Percentiles rank a stretch among this genome's conserved stretches.
phyloP scores from a whole-genome alignment of 1,140 invertebrate species.

The Arion vulgaris region DNA sequence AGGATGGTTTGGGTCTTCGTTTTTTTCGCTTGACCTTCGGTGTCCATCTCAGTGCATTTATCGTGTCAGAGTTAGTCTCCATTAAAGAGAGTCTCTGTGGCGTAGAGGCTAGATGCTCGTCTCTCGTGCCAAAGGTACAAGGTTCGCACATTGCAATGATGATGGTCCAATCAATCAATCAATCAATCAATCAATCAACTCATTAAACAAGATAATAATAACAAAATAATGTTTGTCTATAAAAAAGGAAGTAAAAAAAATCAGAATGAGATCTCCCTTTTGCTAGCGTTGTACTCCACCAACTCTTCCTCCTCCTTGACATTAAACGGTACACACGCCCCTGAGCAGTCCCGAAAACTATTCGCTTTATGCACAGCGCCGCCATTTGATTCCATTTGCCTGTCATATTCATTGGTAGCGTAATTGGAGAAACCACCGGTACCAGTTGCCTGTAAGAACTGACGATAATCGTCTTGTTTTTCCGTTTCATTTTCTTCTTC shows the following conservation, averaged over 20 bases:
- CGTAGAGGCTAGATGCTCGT: too few relatives aligned
- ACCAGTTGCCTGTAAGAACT: background rate
- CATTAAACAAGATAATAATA: too few relatives aligned
- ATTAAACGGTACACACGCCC: background rate
- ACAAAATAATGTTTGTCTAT: background rate
- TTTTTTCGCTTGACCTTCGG: too few relatives aligned
- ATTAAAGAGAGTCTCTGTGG: too few relatives aligned
- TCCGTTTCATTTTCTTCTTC: background rate
- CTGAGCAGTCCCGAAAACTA: background rate
- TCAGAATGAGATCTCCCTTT: slow-evolving; percentile 19
- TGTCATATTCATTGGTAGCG: background rate
- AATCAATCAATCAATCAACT: too few relatives aligned
- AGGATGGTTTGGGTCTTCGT: too few relatives aligned
- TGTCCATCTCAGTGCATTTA: too few relatives aligned
- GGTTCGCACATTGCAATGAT: too few relatives aligned
- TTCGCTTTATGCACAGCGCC: background rate
- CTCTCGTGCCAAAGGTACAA: too few relatives aligned
- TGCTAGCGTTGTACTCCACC: background rate
- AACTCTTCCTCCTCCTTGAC: slow-evolving; percentile 9
- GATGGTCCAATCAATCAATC: too few relatives aligned
- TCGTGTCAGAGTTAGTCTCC: too few relatives aligned
- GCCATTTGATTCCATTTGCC: background rate
- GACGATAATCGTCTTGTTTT: background rate
- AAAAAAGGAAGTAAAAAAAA: background rate
- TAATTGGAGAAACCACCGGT: background rate